phyloP scores from a whole-genome alignment of 37 sponge, comb jelly and placozoan species.

The Aplysina aerophoba region DNA sequence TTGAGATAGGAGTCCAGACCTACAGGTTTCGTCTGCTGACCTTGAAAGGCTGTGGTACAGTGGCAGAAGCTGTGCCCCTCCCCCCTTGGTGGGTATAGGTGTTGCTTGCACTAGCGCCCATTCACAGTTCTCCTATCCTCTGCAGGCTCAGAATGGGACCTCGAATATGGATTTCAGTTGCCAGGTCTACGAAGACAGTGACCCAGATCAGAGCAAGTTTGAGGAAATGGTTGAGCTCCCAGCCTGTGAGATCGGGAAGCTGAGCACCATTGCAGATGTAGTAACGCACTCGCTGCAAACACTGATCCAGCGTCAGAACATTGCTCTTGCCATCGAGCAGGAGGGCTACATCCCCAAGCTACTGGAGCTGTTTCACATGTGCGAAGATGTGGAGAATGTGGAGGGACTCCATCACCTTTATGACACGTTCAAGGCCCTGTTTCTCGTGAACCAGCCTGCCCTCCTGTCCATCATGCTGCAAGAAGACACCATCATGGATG shows the following conservation, averaged over 20 bases:
- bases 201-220: conserved; percentile 37
- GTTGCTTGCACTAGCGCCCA: no score
- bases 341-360: conserved; percentile 84
- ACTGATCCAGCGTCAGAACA: conserved; percentile 35
- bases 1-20: no score
- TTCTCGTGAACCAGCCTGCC: conserved; percentile 81
- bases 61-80: no score
- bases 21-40: no score
- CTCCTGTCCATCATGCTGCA: conserved; percentile 71
- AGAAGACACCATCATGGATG: conserved; percentile 77
- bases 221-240: conserved; percentile 86
- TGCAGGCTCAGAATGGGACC: conserved; percentile 59
- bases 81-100: no score
- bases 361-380: conserved; percentile 94
- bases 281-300: conserved; percentile 46
- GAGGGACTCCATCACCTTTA: conserved; percentile 86
- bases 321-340: conserved; percentile 68
- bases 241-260: conserved; percentile 84
- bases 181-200: conserved; percentile 52
- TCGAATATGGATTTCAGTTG: conserved; percentile 19
- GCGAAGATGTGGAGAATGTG: conserved; percentile 91
- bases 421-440: conserved; percentile 86
- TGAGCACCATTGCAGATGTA: conserved; percentile 72
- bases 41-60: no score
- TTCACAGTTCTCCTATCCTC: not conserved